Evolutionary conservation across 1,140 invertebrate genomes (phyloP).

Genomic region (Zaprionus davidi): DNA sequence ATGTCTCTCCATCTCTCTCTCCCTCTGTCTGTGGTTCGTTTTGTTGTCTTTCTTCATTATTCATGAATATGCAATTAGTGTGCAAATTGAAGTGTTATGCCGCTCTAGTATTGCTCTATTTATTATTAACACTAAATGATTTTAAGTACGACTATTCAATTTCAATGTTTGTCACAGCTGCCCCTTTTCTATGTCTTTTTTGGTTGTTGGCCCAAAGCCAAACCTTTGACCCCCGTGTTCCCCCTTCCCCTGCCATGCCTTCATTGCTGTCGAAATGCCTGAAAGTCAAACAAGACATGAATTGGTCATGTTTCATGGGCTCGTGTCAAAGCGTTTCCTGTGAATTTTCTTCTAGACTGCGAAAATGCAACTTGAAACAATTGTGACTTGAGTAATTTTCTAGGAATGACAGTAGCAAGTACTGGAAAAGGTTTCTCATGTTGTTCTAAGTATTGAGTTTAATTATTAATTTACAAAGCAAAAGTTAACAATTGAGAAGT

Average conservation of each 20-base stretch:
- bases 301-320: constrained; percentile 48
- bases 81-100: constrained; percentile 70
- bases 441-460: neutral
- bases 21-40: neutral
- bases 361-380: neutral
- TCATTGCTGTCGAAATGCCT: constrained; percentile 42
- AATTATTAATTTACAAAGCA: neutral
- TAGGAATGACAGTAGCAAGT: neutral
- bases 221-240: constrained; percentile 21
- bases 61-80: constrained; percentile 79
- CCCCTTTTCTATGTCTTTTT: constrained; percentile 28
- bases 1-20: constrained; percentile 8
- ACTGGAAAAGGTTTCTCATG: neutral
- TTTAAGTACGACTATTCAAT: constrained; percentile 68
- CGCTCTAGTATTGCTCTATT: constrained; percentile 51
- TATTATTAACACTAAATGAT: constrained; percentile 76
- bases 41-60: constrained; percentile 49
- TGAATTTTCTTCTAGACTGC: neutral
- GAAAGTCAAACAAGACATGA: constrained; percentile 52
- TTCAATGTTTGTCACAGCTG: constrained; percentile 36
- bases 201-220: constrained; percentile 61
- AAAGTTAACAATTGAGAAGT: neutral
- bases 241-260: neutral
- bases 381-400: constrained; percentile 12
- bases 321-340: constrained; percentile 1